Base-by-base conservation (phyloP, 1,140 invertebrate species). In the Sminthurinus signatus region DNA sequence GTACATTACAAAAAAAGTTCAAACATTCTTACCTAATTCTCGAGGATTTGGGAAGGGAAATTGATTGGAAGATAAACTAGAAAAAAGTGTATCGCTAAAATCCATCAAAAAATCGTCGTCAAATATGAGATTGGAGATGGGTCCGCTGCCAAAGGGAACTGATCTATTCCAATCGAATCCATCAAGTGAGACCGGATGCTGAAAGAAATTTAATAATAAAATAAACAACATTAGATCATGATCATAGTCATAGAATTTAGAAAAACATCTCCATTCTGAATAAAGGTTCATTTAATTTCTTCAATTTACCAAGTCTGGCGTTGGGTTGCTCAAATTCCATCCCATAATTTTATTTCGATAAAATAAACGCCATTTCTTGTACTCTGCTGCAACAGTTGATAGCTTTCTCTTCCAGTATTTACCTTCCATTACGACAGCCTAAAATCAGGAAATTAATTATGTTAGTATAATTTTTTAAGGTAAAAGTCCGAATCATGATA, bases 331-430 rank as follows among this genome's bases (percentile, higher is more conserved):
- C 77, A 82, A 81, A 70, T 83, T 80, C 76, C 85, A 85, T 42
- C 86, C 89, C 73, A 86, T 82, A 73, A 87, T 82, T 75, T 85
- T 85, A 78, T 91, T 90, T 74, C 89, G 86, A 80, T 89, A 93
- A 81, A 92, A 97, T 80, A 92, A 87, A 48, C 96, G 85, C 96
- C 96, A 99, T 88, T 95, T 96, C 83, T 98, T 97, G 80, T 99
- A 99, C 80, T 99, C 96, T 57, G 93, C 93, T 73, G 93, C 95
- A 21, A 99, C 94, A 23, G 93, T 95, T 70, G 93, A 89, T 59
- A 96, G 83, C 80, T 93, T 86, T 75, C 96, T 79, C 81, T 99
- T 99, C 96, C 96, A 99, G 78, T 99, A 99, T 83, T 98, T 97
- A 46, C 93, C 93, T 81, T 98, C 94, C 73, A 97, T 81, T 61